These are phyloP conservation scores for Ammodytes dubius DNA, from an alignment of 2,113 vertebrate species.

Conservation along the genomic window DNA sequence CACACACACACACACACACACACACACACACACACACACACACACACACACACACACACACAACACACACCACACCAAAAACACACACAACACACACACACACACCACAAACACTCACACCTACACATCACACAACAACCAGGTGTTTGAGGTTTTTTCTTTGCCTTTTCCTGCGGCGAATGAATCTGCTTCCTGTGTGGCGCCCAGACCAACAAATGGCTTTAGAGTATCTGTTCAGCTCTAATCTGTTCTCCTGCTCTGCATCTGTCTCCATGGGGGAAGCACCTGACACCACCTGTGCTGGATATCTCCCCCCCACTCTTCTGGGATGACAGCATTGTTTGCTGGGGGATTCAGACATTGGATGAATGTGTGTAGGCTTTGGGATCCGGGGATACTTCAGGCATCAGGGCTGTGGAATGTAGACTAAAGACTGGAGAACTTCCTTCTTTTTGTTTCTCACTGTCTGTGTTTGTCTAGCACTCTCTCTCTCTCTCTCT, in stretches of 20 bases:
- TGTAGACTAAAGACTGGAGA: constrained; percentile 74
- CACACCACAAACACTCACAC: too few species aligned
- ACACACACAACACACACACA: too few species aligned
- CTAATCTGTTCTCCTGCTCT: constrained; percentile 66
- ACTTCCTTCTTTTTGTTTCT: constrained; percentile 79
- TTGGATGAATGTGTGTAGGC: constrained; percentile 68
- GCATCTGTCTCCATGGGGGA: constrained; percentile 71
- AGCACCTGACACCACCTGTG: constrained; percentile 78
- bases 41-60: too few species aligned
- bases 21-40: too few species aligned
- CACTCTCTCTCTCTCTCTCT: constrained; percentile 47
- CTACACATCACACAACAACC: too few species aligned
- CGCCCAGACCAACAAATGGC: constrained; percentile 40
- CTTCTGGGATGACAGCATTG: constrained; percentile 66
- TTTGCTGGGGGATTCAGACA: constrained; percentile 66
- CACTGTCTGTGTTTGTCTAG: constrained; percentile 73
- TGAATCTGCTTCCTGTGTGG: constrained; percentile 62
- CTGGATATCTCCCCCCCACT: constrained; percentile 55
- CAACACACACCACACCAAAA: background rate
- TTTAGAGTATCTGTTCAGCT: constrained; percentile 51
- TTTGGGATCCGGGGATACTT: constrained; percentile 71
- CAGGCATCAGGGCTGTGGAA: constrained; percentile 72
- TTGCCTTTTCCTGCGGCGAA: constrained; percentile 59
- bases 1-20: too few species aligned
- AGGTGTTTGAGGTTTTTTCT: constrained; percentile 63